These are phyloP conservation scores for Telenomus remus DNA, from an alignment of 1,140 invertebrate species.

Conservation along the genomic window DNA sequence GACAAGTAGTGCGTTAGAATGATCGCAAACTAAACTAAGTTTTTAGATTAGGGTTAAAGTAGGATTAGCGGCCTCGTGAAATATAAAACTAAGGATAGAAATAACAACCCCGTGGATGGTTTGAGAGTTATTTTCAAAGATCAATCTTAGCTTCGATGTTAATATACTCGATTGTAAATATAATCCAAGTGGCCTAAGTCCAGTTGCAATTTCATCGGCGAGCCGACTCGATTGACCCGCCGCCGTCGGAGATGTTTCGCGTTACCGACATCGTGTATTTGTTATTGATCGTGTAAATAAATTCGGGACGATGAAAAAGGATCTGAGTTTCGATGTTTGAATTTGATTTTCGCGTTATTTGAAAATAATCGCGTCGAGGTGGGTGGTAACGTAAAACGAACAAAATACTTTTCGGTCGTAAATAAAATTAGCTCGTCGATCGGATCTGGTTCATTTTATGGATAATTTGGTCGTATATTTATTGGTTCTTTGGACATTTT, in stretches of 20 bases:
- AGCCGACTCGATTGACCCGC: conserved; percentile 12
- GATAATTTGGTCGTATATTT: too few relatives aligned
- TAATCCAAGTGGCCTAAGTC: conserved; percentile 34
- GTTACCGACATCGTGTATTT: conserved; percentile 20
- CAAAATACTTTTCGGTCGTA: too few relatives aligned
- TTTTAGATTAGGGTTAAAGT: conserved; percentile 27
- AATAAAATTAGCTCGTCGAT: too few relatives aligned
- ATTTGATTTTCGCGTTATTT: conserved; percentile 7
- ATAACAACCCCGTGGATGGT: too few relatives aligned
- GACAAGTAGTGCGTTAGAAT: conserved; percentile 12
- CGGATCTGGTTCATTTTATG: too few relatives aligned
- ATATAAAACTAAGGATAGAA: neutral
- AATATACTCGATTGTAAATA: conserved; percentile 15
- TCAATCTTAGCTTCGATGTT: too few relatives aligned
- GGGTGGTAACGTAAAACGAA: too few relatives aligned
- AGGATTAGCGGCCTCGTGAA: conserved; percentile 9
- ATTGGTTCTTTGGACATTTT: too few relatives aligned
- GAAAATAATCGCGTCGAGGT: too few relatives aligned
- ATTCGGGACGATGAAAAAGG: conserved; percentile 18
- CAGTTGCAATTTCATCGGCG: conserved; percentile 12
- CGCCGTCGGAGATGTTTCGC: conserved; percentile 24
- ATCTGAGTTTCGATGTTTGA: conserved; percentile 6
- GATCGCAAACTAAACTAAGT: conserved; percentile 13
- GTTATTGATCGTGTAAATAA: conserved; percentile 37
- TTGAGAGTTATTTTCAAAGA: too few relatives aligned